phyloP scores from a whole-genome alignment of 2,888 invertebrate species.

The Periphyllus acericola region DNA sequence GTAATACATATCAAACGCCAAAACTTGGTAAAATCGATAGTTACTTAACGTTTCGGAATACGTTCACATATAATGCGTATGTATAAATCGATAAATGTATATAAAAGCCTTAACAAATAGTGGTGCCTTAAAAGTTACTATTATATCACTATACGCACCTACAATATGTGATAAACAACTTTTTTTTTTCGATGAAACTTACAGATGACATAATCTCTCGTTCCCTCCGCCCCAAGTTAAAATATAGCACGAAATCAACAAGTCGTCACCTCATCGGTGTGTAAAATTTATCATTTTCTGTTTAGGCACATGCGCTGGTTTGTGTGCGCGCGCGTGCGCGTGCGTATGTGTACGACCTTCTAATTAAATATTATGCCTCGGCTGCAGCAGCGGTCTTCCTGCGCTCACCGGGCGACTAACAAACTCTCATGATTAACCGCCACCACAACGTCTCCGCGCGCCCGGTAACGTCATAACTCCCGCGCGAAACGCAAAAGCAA shows the following conservation, averaged over 20 bases:
- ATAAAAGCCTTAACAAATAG: too few species aligned
- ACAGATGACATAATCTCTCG: too few species aligned
- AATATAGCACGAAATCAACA: neutral
- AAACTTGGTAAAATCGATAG: too few species aligned
- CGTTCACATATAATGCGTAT: too few species aligned
- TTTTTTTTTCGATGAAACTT: too few species aligned
- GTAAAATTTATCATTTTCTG: neutral
- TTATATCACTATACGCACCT: too few species aligned
- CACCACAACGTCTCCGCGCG: neutral
- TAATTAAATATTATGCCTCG: conserved; percentile 18
- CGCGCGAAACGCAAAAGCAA: neutral
- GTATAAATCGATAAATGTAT: too few species aligned
- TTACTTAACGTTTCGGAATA: too few species aligned
- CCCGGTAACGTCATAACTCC: conserved; percentile 24
- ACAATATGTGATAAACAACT: too few species aligned
- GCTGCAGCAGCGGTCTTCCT: neutral
- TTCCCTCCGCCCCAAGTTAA: too few species aligned
- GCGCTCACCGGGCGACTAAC: neutral
- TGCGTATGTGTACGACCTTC: neutral
- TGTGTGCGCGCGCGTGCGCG: neutral
- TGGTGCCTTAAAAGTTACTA: too few species aligned
- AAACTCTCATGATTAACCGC: conserved; percentile 38
- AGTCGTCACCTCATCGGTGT: neutral
- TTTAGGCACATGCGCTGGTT: neutral
- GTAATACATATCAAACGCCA: too few species aligned